A percentile compares a stretch with the other conserved stretches of the same genome.
phyloP scores from a whole-genome alignment of 2,797 vertebrate genomes.

The Knipowitschia caucasica region DNA sequence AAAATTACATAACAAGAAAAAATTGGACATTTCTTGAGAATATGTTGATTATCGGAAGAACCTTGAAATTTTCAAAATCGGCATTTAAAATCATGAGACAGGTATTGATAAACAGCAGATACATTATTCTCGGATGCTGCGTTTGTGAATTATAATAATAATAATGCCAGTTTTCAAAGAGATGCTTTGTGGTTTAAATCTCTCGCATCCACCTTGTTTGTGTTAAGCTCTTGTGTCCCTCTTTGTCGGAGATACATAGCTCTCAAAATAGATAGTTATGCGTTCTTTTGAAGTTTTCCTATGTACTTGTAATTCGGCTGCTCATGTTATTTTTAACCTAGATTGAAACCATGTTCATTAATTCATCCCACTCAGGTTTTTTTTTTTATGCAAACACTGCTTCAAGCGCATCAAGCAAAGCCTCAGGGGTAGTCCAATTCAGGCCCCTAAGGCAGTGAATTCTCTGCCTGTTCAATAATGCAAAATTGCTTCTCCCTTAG shows the following conservation, averaged over 20 bases:
- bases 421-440: slow-evolving; percentile 65
- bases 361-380: slow-evolving; percentile 62
- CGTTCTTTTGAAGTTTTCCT: slow-evolving; percentile 66
- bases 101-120: too few species aligned
- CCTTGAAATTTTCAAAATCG: too few species aligned
- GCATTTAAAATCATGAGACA: too few species aligned
- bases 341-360: slow-evolving; percentile 66
- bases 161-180: slow-evolving; percentile 55
- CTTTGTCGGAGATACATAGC: slow-evolving; percentile 62
- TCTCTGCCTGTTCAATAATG: slow-evolving; percentile 71
- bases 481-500: slow-evolving; percentile 59
- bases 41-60: too few species aligned
- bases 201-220: slow-evolving; percentile 63
- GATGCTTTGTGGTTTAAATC: slow-evolving; percentile 59
- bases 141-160: slow-evolving; percentile 62
- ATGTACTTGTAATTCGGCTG: slow-evolving; percentile 39
- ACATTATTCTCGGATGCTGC: too few species aligned
- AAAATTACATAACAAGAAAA: too few species aligned
- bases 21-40: too few species aligned
- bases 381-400: slow-evolving; percentile 50
- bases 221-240: slow-evolving; percentile 57
- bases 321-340: slow-evolving; percentile 74
- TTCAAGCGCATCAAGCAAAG: slow-evolving; percentile 53
- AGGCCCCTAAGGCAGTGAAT: slow-evolving; percentile 63
- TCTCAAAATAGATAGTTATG: slow-evolving; percentile 52